Evolutionary conservation across 2,888 invertebrate genomes (phyloP).

Genomic region (Plagiodera versicolora): DNA sequence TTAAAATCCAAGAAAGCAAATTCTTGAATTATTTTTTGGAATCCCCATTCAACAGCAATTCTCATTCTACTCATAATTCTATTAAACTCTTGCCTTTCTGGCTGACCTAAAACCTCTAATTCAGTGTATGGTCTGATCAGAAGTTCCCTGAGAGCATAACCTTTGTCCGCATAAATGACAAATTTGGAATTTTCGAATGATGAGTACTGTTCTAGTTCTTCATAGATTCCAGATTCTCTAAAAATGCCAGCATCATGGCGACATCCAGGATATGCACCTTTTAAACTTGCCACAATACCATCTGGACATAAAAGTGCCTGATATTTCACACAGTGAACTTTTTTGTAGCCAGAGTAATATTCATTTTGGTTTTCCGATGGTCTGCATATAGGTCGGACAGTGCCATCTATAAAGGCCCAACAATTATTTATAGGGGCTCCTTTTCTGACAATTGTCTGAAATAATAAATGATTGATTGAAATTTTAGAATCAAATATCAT

Average conservation of each 20-base stretch:
- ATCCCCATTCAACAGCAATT: conserved; percentile 10
- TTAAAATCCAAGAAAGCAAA: conserved; percentile 12
- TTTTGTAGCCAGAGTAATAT: conserved; percentile 27
- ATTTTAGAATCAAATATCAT: too few species aligned
- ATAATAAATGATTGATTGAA: not conserved
- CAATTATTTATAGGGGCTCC: conserved; percentile 18
- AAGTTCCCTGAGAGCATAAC: conserved; percentile 1
- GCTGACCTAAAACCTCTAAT: not conserved
- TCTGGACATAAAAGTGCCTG: conserved; percentile 29
- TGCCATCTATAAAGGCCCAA: conserved; percentile 18
- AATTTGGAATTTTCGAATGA: conserved; percentile 3
- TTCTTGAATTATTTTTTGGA: conserved; percentile 10
- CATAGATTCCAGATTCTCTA: conserved; percentile 8
- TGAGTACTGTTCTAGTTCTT: conserved; percentile 7
- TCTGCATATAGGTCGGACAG: conserved; percentile 25
- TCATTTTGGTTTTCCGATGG: conserved; percentile 24
- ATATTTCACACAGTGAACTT: conserved; percentile 25
- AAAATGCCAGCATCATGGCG: conserved; percentile 16
- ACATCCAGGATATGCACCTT: conserved; percentile 15
- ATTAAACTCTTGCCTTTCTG: conserved; percentile 6
- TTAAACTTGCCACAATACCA: conserved; percentile 16
- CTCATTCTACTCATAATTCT: conserved; percentile 9
- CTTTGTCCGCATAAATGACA: conserved; percentile 17
- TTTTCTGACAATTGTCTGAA: conserved; percentile 10
- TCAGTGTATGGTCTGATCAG: conserved; percentile 6